Base-by-base conservation (phyloP, 2,113 vertebrate genomes). In the Piliocolobus tephrosceles region DNA sequence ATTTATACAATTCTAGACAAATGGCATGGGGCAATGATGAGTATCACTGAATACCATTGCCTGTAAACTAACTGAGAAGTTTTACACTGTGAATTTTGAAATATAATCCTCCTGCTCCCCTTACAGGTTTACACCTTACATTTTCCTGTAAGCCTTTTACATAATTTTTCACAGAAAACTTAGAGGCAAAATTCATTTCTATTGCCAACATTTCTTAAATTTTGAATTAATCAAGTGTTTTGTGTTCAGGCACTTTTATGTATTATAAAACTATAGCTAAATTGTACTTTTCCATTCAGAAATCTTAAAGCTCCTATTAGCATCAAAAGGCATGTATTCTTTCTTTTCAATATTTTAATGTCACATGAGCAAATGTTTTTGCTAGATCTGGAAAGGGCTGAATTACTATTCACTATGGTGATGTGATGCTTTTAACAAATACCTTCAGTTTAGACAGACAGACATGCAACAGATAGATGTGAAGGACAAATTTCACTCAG, bases 181-280 rank as follows among this genome's bases (percentile, higher is more conserved):
- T 52, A 80, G 3, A 45, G 10, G 70, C 25, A 83, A 96, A 90
- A 87, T 76, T 84, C 16, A 78, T 92, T 96, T 55, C 61, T 92
- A 43, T 14, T 88, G n/a, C 58, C 89, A 55, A 94, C 32, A 52
- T 58, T 76, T 66, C 50, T 38, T 86, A 85, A 81, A 86, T 57
- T 80, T 38, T 81, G 23, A 75, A 68, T 52, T 80, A 66, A 90
- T 90, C 35, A 57, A 82, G n/a, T 47, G 3, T 83, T 86, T 78
- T 52, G 7, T 6, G 45, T 55, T 91, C 17, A 64, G 57, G 32
- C 3, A 73, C 11, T 82, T 95, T 50, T 78, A 79, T 57, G 6
- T 66, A 58, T 57, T 80, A 55, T 43, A 88, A 50, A 55, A 55
- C 50, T 23, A 52, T 6, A 47, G 55, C 12, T 94, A 18, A 80